These are phyloP conservation scores for Drosophila prosaltans DNA, from an alignment of 1,140 invertebrate species.

Conservation along the genomic window DNA sequence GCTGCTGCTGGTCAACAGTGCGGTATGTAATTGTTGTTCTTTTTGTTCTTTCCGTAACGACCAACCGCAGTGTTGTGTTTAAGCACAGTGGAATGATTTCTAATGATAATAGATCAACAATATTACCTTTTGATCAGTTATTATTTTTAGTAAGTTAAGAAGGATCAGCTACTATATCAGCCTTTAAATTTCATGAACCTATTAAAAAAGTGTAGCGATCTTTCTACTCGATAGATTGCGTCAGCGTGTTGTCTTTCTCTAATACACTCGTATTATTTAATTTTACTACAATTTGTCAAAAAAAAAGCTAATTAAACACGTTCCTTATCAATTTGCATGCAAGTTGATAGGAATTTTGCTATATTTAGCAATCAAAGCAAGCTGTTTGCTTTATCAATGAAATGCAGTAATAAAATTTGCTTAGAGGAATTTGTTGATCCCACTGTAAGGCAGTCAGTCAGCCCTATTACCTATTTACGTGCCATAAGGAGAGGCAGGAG, in stretches of 20 bases:
- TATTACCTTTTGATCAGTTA: no score
- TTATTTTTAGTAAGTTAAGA: no score
- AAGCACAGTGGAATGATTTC: constrained; percentile 17
- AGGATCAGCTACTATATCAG: no score
- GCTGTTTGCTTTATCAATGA: background rate
- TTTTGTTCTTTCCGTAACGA: constrained; percentile 21
- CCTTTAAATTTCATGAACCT: no score
- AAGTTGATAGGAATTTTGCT: background rate
- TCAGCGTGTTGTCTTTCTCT: background rate
- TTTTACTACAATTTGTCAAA: background rate
- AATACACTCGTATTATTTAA: background rate
- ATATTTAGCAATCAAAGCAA: background rate
- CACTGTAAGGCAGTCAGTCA: constrained; percentile 37
- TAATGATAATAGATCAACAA: no score
- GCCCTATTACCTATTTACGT: constrained; percentile 66
- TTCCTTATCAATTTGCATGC: constrained; percentile 10
- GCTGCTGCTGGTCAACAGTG: constrained; percentile 60
- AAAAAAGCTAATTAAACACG: background rate
- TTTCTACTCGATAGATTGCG: background rate
- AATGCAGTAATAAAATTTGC: constrained; percentile 4
- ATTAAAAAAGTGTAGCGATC: no score
- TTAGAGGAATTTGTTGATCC: constrained; percentile 9
- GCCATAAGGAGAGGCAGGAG: background rate
- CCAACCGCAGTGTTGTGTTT: constrained; percentile 11
- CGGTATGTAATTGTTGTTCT: constrained; percentile 43